Evolutionary conservation across 2,888 invertebrate genomes (phyloP).

Genomic region (Polyploca ridens): DNA sequence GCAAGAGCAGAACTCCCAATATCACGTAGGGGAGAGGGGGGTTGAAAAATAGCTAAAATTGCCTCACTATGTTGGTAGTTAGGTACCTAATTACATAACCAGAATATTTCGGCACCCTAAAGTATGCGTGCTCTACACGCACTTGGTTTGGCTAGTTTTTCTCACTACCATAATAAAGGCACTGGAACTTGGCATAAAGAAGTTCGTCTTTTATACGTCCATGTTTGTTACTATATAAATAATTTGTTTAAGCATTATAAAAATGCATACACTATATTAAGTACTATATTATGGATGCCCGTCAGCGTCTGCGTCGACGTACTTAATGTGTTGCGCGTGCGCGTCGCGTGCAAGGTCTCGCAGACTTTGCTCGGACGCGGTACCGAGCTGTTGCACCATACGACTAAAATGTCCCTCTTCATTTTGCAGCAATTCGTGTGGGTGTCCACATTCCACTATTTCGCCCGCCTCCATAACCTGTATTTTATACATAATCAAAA

Average conservation of each 20-base stretch:
- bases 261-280: constrained; percentile 13
- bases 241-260: too few relatives aligned
- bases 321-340: constrained; percentile 70
- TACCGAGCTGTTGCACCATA: constrained; percentile 87
- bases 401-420: constrained; percentile 82
- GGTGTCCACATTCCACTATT: constrained; percentile 89
- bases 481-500: constrained; percentile 5
- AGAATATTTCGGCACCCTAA: too few relatives aligned
- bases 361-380: constrained; percentile 73
- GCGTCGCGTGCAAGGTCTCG: constrained; percentile 70
- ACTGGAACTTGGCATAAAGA: not conserved
- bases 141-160: too few relatives aligned
- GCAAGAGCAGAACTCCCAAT: too few relatives aligned
- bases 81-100: too few relatives aligned
- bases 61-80: too few relatives aligned
- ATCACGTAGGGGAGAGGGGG: too few relatives aligned
- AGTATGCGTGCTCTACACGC: too few relatives aligned
- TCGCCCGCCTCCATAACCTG: constrained; percentile 86
- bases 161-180: not conserved
- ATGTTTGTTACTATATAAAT: too few relatives aligned
- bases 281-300: constrained; percentile 45
- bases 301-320: constrained; percentile 65
- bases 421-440: constrained; percentile 85
- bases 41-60: too few relatives aligned
- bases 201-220: too few relatives aligned